These are phyloP conservation scores for Planiliza haematocheilus DNA, from an alignment of 2,113 vertebrate genomes.

Conservation along the genomic window DNA sequence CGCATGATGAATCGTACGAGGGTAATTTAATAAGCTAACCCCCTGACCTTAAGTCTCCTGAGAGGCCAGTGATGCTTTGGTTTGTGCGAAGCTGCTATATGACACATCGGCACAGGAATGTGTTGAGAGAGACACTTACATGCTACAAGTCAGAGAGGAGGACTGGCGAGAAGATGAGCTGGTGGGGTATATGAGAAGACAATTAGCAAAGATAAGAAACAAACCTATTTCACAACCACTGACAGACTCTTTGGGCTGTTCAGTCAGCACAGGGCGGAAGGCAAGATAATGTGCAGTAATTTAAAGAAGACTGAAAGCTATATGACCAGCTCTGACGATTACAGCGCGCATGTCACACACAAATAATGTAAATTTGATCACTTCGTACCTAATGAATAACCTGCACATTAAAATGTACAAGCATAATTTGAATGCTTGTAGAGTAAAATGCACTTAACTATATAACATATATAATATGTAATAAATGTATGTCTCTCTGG, in stretches of 20 bases:
- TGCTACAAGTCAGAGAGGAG: conserved; percentile 60
- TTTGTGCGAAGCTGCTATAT: conserved; percentile 68
- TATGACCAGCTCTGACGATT: background rate
- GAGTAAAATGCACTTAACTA: background rate
- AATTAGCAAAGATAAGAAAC: conserved; percentile 70
- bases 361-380: background rate
- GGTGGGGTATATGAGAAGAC: conserved; percentile 20
- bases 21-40: conserved; percentile 3
- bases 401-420: background rate
- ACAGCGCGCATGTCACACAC: background rate
- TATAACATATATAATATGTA: background rate
- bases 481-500: background rate
- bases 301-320: background rate
- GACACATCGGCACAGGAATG: conserved; percentile 71
- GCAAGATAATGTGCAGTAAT: background rate
- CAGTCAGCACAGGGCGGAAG: conserved; percentile 1
- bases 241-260: conserved; percentile 24
- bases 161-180: conserved; percentile 17
- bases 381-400: background rate
- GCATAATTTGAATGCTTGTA: background rate
- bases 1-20: background rate
- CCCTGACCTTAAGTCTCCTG: conserved; percentile 28
- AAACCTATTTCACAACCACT: conserved; percentile 42
- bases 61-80: conserved; percentile 57
- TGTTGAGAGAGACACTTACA: conserved; percentile 72